Evolutionary conservation across 2,797 vertebrate genomes (phyloP).

Genomic region (Tiaroga cobitis): DNA sequence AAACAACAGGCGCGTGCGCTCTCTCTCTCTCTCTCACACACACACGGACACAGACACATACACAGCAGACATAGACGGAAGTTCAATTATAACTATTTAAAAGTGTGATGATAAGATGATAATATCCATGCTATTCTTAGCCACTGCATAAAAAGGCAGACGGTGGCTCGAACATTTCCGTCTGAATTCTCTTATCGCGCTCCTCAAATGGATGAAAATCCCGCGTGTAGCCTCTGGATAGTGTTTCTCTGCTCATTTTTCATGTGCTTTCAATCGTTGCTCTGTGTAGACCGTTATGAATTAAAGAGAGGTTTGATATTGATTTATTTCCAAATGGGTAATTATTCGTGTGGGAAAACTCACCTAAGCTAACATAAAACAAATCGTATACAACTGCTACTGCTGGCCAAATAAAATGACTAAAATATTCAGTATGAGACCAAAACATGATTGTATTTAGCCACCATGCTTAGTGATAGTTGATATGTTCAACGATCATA

Average conservation of each 20-base stretch:
- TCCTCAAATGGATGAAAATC: slow-evolving; percentile 53
- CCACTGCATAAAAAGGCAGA: slow-evolving; percentile 52
- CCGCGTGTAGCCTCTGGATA: slow-evolving; percentile 65
- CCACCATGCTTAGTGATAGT: neutral
- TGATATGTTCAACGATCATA: neutral
- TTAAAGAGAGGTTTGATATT: slow-evolving; percentile 68
- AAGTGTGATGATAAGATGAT: slow-evolving; percentile 54
- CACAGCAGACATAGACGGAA: slow-evolving; percentile 32
- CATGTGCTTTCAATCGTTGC: slow-evolving; percentile 68
- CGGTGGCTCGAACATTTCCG: slow-evolving; percentile 61
- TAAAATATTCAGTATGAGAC: slow-evolving; percentile 3
- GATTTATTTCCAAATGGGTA: slow-evolving; percentile 74
- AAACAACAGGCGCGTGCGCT: slow-evolving; percentile 50
- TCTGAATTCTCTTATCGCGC: slow-evolving; percentile 65
- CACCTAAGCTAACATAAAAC: slow-evolving; percentile 37
- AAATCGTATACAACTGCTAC: slow-evolving; percentile 32
- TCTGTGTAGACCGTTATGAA: slow-evolving; percentile 70
- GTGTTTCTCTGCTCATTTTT: slow-evolving; percentile 70
- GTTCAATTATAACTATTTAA: slow-evolving; percentile 65
- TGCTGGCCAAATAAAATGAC: slow-evolving; percentile 28
- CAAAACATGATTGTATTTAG: neutral
- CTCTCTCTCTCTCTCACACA: slow-evolving; percentile 23
- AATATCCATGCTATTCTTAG: slow-evolving; percentile 64
- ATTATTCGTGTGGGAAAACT: slow-evolving; percentile 64
- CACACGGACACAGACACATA: neutral